These are phyloP conservation scores for Papilio xuthus DNA, from an alignment of 1,140 invertebrate genomes.

Conservation along the genomic window DNA sequence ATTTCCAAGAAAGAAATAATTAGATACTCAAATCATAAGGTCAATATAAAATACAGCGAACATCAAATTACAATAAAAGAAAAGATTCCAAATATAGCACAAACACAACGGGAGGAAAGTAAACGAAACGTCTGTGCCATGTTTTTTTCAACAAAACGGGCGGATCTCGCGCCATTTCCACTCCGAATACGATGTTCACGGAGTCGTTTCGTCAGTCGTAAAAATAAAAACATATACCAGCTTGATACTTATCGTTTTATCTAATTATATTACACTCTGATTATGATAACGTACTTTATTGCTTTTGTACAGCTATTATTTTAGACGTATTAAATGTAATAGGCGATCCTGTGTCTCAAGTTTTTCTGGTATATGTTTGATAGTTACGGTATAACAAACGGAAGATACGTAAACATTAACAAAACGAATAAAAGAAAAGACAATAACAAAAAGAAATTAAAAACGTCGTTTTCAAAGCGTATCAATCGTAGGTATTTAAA, in stretches of 20 bases:
- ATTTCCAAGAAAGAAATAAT: conserved; percentile 4
- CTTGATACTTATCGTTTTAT: not conserved
- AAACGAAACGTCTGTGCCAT: not conserved
- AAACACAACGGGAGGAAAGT: not conserved
- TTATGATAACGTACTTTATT: not conserved
- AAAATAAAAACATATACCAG: conserved; percentile 4
- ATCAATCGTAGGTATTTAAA: not conserved
- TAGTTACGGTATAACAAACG: too few species aligned
- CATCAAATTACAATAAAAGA: not conserved
- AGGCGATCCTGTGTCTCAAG: not conserved
- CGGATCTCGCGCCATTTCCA: not conserved
- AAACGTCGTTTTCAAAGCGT: not conserved
- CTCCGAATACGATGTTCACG: conserved; percentile 5
- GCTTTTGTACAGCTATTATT: not conserved
- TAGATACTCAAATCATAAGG: not conserved
- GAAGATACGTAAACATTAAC: too few species aligned
- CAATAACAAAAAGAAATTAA: not conserved
- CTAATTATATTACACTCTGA: not conserved
- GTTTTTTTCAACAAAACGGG: conserved; percentile 11
- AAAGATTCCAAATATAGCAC: conserved; percentile 16
- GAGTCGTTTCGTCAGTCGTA: not conserved
- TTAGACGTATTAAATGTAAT: not conserved
- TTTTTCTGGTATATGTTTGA: too few species aligned
- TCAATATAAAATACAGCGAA: not conserved
- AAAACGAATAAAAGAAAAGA: not conserved